phyloP scores from a whole-genome alignment of 2,888 invertebrate genomes.

The Lasius fuliginosus region DNA sequence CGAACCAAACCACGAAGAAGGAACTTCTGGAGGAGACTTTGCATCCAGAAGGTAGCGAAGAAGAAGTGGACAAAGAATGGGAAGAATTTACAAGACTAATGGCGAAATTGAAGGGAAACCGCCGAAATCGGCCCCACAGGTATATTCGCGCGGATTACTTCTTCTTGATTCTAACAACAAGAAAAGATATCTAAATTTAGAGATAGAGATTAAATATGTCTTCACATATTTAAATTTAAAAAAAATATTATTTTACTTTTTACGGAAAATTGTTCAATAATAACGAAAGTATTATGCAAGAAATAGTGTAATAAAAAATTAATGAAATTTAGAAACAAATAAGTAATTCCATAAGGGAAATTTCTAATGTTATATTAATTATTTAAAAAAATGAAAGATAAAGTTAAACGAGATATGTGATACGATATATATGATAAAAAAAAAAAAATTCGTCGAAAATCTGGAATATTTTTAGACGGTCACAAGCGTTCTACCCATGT shows the following conservation, averaged over 20 bases:
- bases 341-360: not conserved
- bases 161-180: not conserved
- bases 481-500: slow-evolving; percentile 88
- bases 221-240: not conserved
- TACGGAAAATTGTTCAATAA: not conserved
- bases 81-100: slow-evolving; percentile 88
- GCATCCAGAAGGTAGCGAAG: slow-evolving; percentile 87
- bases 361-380: not conserved
- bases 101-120: slow-evolving; percentile 86
- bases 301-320: not conserved
- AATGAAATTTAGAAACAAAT: not conserved
- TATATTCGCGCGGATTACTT: slow-evolving; percentile 64
- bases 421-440: not conserved
- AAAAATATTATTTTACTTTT: not conserved
- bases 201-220: not conserved
- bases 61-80: slow-evolving; percentile 88
- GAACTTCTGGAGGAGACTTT: slow-evolving; percentile 81
- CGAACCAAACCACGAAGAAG: slow-evolving; percentile 79
- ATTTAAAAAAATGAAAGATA: not conserved
- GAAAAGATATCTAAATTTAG: not conserved
- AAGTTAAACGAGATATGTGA: not conserved
- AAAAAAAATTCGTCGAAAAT: not conserved
- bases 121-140: slow-evolving; percentile 82
- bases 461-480: slow-evolving; percentile 77
- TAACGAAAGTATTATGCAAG: not conserved